phyloP scores from a whole-genome alignment of 2,113 vertebrate genomes.

The Bostrychus sinensis region DNA sequence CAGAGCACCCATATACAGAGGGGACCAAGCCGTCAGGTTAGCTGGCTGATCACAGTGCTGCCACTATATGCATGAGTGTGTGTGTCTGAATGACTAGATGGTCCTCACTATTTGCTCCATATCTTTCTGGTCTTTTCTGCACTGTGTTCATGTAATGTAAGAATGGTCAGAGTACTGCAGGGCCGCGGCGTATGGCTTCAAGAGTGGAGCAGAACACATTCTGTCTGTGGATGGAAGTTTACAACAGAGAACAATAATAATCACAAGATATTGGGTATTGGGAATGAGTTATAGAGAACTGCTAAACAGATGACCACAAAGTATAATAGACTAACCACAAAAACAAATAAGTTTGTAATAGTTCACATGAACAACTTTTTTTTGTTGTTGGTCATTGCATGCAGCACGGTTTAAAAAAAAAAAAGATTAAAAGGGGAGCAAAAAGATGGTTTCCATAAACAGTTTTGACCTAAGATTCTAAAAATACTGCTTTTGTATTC shows the following conservation, averaged over 20 bases:
- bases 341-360: too few species aligned
- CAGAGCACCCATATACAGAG: conserved; percentile 72
- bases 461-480: too few species aligned
- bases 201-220: conserved; percentile 76
- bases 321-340: too few species aligned
- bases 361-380: too few species aligned
- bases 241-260: not conserved
- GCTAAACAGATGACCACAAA: not conserved
- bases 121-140: conserved; percentile 56
- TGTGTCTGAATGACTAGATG: conserved; percentile 21
- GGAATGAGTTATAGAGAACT: too few species aligned
- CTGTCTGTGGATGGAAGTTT: conserved; percentile 71
- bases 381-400: too few species aligned
- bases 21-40: conserved; percentile 74
- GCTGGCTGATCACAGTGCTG: conserved; percentile 61
- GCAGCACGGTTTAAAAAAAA: too few species aligned
- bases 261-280: too few species aligned
- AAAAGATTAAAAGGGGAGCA: too few species aligned
- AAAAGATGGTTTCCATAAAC: too few species aligned
- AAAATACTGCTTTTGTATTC: too few species aligned
- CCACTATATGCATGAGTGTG: conserved; percentile 70
- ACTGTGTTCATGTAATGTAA: conserved; percentile 65
- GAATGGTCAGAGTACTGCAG: conserved; percentile 57
- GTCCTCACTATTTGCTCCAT: conserved; percentile 40
- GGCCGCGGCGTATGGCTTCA: conserved; percentile 66